phyloP scores from a whole-genome alignment of 2,113 vertebrate species.

The Polyodon spathula region DNA sequence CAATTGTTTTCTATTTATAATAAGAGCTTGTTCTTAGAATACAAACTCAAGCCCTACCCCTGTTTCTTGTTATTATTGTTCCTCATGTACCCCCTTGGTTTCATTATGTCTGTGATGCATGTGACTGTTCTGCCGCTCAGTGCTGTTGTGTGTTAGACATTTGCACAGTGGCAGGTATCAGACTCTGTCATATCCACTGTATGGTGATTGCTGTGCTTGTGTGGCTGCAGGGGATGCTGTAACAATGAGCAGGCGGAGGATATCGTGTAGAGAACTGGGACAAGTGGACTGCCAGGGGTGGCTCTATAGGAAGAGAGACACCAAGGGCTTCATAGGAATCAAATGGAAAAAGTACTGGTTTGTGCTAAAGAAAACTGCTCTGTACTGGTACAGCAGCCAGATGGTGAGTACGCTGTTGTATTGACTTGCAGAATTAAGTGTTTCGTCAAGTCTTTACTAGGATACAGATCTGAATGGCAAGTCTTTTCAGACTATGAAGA shows the following conservation, averaged over 20 bases:
- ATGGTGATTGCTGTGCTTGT: background rate
- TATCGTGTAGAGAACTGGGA: slow-evolving; percentile 89
- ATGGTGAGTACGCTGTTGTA: slow-evolving; percentile 63
- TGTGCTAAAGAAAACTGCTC: slow-evolving; percentile 78
- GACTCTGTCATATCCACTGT: background rate
- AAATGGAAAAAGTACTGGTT: slow-evolving; percentile 99
- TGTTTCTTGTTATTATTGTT: too few species aligned
- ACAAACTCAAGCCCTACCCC: too few species aligned
- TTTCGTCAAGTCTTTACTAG: too few species aligned
- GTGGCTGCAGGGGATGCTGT: slow-evolving; percentile 61
- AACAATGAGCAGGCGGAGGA: slow-evolving; percentile 84
- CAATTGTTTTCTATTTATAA: too few species aligned
- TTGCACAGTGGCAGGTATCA: background rate
- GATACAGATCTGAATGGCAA: too few species aligned
- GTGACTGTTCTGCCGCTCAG: too few species aligned
- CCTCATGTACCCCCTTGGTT: too few species aligned
- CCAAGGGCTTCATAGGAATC: slow-evolving; percentile 79
- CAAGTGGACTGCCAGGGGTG: slow-evolving; percentile 86
- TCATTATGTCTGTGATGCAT: too few species aligned
- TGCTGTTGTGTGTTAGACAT: too few species aligned
- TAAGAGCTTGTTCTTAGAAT: too few species aligned
- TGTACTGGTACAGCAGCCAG: slow-evolving; percentile 89
- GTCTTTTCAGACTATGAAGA: too few species aligned
- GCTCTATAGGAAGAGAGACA: slow-evolving; percentile 92
- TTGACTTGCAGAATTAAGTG: too few species aligned